Base-by-base conservation (phyloP, 2,797 vertebrate species). In the Borostomias antarcticus region DNA sequence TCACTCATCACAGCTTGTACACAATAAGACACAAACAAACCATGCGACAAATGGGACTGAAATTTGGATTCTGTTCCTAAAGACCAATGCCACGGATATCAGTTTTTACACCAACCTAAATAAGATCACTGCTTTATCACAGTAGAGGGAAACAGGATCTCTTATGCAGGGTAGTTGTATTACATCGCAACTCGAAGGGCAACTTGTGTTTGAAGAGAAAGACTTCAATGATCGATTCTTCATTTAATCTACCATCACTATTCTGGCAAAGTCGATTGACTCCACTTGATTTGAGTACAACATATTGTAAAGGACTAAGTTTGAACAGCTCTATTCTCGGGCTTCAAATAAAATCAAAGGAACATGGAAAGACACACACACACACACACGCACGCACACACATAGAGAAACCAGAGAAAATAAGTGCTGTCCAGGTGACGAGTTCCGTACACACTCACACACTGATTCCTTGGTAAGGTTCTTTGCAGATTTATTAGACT, bases 401-500 rank as follows among this genome's bases (percentile, higher is more conserved):
- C 3, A 57, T 6, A 30, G 0, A 45, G 25, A 48, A 21, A 50
- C 30, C 32, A 61, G 43, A 59, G 11, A 45, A 37, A 25, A 26
- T 3, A 40, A 33, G 51, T 25, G 37, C 29, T 15, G 45, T 59
- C 47, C 54, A 61, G 53, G 48, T 32, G 9, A 40, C 11, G 11
- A 23, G 51, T 47, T 17, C 47, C 53, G 53, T 59, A 73, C 10
- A 70, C 64, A 75, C 53, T 73, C 73, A 78, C 82, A 86, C 79
- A 85, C 63, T 64, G 78, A 89, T 88, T 87, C 81, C 76, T 84
- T 75, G 81, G 67, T 85, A 78, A 81, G 76, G 72, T 90, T 86
- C 78, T 88, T 89, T 86, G 84, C 76, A 88, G 83, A 86, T 92
- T 92, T 92, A 91, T 91, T 92, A 89, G 91, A 91, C 90, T 91